These are phyloP conservation scores for Drosophila longiperda DNA, from an alignment of 2,888 invertebrate genomes.

Conservation along the genomic window DNA sequence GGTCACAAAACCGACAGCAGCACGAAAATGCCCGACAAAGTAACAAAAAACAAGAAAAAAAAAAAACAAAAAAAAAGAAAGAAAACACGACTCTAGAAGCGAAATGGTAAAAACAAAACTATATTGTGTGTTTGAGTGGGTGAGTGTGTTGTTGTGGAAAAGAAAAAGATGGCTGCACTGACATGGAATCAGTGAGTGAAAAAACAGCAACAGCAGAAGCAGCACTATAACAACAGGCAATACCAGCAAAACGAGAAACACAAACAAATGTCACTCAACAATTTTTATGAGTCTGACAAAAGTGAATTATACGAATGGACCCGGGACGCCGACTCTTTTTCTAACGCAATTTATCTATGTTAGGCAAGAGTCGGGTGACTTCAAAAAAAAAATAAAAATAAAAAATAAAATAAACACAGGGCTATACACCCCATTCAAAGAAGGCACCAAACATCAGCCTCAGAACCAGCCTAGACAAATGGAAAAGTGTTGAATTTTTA, in stretches of 20 bases:
- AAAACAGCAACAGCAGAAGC: conserved; percentile 31
- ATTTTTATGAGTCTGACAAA: conserved; percentile 82
- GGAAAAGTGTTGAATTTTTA: conserved; percentile 76
- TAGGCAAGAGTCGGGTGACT: conserved; percentile 48
- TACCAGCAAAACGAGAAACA: conserved; percentile 76
- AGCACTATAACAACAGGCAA: conserved; percentile 52
- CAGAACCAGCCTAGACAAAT: conserved; percentile 53
- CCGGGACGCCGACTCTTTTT: conserved; percentile 77
- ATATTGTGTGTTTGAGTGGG: conserved; percentile 28
- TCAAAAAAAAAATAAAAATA: conserved; percentile 2
- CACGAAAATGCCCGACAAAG: conserved; percentile 53
- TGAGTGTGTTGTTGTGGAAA: conserved; percentile 52
- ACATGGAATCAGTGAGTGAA: conserved; percentile 71
- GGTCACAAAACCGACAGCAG: conserved; percentile 68
- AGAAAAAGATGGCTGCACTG: conserved; percentile 75
- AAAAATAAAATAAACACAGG: conserved; percentile 9
- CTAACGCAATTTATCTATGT: conserved; percentile 81
- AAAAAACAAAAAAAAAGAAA: conserved; percentile 22
- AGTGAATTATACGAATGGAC: conserved; percentile 81
- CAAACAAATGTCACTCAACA: conserved; percentile 81
- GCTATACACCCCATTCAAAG: not conserved
- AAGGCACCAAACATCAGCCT: conserved; percentile 3
- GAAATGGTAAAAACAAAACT: conserved; percentile 55
- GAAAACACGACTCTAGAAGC: conserved; percentile 43
- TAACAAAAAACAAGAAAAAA: conserved; percentile 27